Evolutionary conservation across 2,113 vertebrate genomes (phyloP).

Genomic region (Peucedramus taeniatus): DNA sequence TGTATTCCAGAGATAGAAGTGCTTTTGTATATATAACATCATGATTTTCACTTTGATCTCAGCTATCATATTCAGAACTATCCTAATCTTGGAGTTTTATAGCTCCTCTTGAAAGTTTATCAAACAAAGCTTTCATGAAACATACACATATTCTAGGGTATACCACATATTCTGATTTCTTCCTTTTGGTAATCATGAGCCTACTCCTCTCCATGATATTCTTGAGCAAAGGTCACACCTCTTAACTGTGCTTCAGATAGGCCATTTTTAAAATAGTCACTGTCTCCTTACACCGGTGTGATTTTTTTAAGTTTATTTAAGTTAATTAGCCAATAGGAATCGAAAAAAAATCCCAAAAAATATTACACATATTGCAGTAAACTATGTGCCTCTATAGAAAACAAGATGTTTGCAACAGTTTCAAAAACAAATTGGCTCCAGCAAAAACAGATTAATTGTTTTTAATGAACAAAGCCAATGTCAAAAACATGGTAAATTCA

Average conservation of each 20-base stretch:
- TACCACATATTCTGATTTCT: background rate
- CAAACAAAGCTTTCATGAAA: background rate
- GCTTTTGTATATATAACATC: conserved; percentile 47
- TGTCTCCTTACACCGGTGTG: background rate
- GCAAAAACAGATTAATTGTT: background rate
- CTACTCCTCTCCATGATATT: background rate
- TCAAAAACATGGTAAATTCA: background rate
- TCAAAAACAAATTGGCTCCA: background rate
- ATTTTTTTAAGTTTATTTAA: background rate
- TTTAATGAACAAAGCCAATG: background rate
- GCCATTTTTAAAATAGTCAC: background rate
- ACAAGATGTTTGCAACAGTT: background rate
- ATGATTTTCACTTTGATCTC: conserved; percentile 51
- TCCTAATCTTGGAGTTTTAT: conserved; percentile 28
- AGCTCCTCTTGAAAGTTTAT: conserved; percentile 32
- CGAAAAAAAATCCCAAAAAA: background rate
- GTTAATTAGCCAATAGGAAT: background rate
- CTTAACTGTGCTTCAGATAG: background rate
- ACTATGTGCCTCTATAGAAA: background rate
- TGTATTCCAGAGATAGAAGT: conserved; percentile 36
- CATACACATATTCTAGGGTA: background rate
- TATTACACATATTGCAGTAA: background rate
- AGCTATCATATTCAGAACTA: background rate
- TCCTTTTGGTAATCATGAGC: background rate
- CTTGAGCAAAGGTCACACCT: background rate